phyloP scores from a whole-genome alignment of 2,888 invertebrate species.

The Caenorhabditis sp. region DNA sequence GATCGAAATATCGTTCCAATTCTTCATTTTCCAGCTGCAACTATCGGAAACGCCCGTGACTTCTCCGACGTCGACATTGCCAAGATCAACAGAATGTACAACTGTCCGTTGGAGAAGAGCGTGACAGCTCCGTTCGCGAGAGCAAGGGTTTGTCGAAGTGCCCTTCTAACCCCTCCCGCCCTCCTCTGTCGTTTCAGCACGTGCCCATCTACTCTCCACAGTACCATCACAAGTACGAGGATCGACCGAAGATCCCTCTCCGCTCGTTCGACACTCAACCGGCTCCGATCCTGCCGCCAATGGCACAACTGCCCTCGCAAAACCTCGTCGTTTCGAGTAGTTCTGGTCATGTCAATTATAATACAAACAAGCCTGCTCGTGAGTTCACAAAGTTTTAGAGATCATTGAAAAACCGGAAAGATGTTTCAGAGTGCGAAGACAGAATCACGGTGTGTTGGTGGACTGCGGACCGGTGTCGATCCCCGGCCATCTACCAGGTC shows the following conservation, averaged over 20 bases:
- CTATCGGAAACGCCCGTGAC: slow-evolving; percentile 81
- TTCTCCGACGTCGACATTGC: slow-evolving; percentile 82
- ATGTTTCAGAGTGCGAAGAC: slow-evolving; percentile 78
- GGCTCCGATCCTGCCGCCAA: slow-evolving; percentile 36
- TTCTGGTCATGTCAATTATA: slow-evolving; percentile 51
- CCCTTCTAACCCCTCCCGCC: background rate
- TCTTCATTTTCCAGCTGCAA: slow-evolving; percentile 65
- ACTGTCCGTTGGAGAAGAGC: slow-evolving; percentile 74
- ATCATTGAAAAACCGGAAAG: background rate
- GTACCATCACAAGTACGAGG: slow-evolving; percentile 68
- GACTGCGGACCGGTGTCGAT: slow-evolving; percentile 81
- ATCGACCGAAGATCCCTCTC: slow-evolving; percentile 66
- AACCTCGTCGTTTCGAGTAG: slow-evolving; percentile 54
- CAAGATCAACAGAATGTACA: slow-evolving; percentile 83
- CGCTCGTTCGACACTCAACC: slow-evolving; percentile 58
- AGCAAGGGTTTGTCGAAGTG: slow-evolving; percentile 66
- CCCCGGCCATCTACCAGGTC: slow-evolving; percentile 80
- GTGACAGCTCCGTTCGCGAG: slow-evolving; percentile 72
- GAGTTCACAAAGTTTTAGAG: slow-evolving; percentile 5
- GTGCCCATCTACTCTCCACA: slow-evolving; percentile 67
- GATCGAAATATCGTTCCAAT: background rate
- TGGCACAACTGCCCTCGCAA: slow-evolving; percentile 48
- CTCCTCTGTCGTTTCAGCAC: slow-evolving; percentile 52
- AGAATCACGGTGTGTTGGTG: slow-evolving; percentile 83
- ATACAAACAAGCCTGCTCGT: slow-evolving; percentile 44